Evolutionary conservation across 2,888 invertebrate species (phyloP).

Genomic region (Pammene aurita): DNA sequence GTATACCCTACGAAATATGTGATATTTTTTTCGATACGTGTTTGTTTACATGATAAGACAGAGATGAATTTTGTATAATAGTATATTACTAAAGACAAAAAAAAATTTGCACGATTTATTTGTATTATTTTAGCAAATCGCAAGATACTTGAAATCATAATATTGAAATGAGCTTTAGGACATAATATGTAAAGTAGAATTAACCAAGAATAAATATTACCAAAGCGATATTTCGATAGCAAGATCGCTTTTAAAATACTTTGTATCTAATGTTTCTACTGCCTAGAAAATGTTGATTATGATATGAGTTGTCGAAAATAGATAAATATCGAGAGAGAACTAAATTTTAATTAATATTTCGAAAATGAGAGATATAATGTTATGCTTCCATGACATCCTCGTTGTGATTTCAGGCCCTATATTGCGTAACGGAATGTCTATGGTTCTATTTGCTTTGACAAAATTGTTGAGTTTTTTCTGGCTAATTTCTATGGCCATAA

Average conservation of each 20-base stretch:
- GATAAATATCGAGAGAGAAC: slow-evolving; percentile 11
- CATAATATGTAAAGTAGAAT: neutral
- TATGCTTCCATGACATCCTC: slow-evolving; percentile 7
- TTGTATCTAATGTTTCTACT: neutral
- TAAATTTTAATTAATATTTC: slow-evolving; percentile 6
- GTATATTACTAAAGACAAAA: no score
- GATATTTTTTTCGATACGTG: no score
- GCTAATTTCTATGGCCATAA: neutral
- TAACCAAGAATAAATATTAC: neutral
- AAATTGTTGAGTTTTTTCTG: no score
- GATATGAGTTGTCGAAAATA: neutral
- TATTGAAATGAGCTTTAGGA: neutral
- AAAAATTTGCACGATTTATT: no score
- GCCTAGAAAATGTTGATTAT: neutral
- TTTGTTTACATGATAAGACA: no score
- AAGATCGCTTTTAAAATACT: neutral
- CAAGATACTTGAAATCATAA: neutral
- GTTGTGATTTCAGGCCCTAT: no score
- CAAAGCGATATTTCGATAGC: neutral
- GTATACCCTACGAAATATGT: no score
- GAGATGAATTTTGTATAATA: no score
- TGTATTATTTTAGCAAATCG: no score
- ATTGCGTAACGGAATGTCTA: no score
- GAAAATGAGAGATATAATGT: slow-evolving; percentile 12
- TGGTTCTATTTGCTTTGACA: neutral